A percentile compares a stretch with the other conserved stretches of the same genome.
These are phyloP conservation scores for Sminthopsis crassicaudata DNA, from an alignment of 2,113 vertebrate genomes.

Conservation along the genomic window DNA sequence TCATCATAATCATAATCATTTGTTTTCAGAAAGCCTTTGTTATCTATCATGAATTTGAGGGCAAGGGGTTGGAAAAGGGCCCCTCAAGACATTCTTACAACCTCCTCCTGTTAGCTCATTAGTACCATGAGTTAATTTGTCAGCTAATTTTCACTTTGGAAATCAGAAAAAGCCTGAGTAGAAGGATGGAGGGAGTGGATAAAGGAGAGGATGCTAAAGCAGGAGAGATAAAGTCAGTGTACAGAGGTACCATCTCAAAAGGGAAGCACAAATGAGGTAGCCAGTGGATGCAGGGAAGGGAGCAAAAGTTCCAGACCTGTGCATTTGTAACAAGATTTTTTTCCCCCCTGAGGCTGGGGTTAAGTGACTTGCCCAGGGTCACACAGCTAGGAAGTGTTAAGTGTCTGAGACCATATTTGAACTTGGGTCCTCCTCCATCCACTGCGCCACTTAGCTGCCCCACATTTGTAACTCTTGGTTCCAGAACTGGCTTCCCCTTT, in stretches of 20 bases:
- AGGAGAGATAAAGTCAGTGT: not conserved
- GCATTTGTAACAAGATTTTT: not conserved
- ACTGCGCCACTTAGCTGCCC: too few relatives aligned
- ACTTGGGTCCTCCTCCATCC: too few relatives aligned
- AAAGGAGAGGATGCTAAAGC: not conserved
- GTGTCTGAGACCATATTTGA: too few relatives aligned
- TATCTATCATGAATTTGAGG: not conserved
- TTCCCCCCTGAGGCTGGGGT: too few relatives aligned
- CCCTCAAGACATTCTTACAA: not conserved
- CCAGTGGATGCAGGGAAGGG: not conserved
- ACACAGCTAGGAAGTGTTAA: too few relatives aligned
- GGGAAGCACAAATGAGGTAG: not conserved
- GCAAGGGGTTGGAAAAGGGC: not conserved
- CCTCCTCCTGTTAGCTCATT: not conserved
- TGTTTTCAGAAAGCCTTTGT: not conserved
- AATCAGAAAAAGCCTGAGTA: not conserved
- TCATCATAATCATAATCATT: not conserved
- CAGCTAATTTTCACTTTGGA: not conserved
- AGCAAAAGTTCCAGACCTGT: not conserved
- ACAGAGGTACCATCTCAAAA: not conserved
- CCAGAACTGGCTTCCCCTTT: not conserved
- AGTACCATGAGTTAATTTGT: not conserved
- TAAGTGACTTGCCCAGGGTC: too few relatives aligned
- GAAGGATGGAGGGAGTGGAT: not conserved
- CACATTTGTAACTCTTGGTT: not conserved